A percentile compares a stretch with the other conserved stretches of the same genome.
Conservation (phyloP, 2,113 vertebrate genomes). For the Cyprinodon variegatus region DNA sequence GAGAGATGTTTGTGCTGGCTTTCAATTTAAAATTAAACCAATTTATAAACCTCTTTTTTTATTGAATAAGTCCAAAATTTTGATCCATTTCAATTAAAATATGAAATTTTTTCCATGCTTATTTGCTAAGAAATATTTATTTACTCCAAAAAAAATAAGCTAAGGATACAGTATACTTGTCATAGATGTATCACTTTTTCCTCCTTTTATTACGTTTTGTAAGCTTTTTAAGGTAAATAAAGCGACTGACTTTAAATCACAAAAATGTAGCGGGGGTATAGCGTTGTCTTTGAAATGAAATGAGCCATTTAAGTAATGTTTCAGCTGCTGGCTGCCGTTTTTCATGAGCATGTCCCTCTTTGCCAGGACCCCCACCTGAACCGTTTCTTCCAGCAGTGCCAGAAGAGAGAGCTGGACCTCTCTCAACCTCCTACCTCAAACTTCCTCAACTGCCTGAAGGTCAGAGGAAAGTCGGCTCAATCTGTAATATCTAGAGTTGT, state of each 20-base stretch:
- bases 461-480: conserved; percentile 63
- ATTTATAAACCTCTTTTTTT: too few relatives aligned
- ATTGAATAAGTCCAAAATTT: too few relatives aligned
- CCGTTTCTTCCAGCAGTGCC: conserved; percentile 95
- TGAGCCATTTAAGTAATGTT: conserved; percentile 29
- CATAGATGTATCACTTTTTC: neutral
- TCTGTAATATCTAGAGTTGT: conserved; percentile 4
- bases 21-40: too few relatives aligned
- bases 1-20: too few relatives aligned
- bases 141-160: too few relatives aligned
- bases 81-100: too few relatives aligned
- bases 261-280: neutral
- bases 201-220: neutral
- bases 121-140: too few relatives aligned
- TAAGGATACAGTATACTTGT: too few relatives aligned
- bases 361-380: conserved; percentile 93
- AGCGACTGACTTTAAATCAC: neutral
- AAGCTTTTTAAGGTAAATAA: neutral
- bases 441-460: conserved; percentile 92
- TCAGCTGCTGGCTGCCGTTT: conserved; percentile 36
- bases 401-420: conserved; percentile 91
- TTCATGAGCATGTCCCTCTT: conserved; percentile 15
- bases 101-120: too few relatives aligned
- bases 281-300: conserved; percentile 14
- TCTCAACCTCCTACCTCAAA: conserved; percentile 90